Percentiles rank a stretch among this genome's conserved stretches.
These are phyloP conservation scores for Aramus guarauna DNA, from an alignment of 2,113 vertebrate genomes.

Conservation along the genomic window DNA sequence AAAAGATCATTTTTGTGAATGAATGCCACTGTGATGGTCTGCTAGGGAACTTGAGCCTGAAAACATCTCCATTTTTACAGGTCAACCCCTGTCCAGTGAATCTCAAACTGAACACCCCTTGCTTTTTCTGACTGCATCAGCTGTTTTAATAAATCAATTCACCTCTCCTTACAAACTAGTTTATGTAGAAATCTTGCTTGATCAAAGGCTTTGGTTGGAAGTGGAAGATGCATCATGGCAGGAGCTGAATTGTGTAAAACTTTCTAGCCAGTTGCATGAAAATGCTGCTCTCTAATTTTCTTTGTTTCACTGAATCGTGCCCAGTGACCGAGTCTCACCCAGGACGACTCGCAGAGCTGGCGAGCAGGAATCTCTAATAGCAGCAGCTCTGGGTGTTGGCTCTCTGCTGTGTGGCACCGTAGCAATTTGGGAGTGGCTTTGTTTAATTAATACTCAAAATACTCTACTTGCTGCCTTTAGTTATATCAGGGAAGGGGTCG, in stretches of 20 bases:
- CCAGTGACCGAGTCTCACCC: accelerated
- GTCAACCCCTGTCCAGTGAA: background rate
- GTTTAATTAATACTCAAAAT: constrained; percentile 35
- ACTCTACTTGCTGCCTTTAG: background rate
- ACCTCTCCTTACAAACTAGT: background rate
- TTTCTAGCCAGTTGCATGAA: background rate
- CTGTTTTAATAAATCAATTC: background rate
- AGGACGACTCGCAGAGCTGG: background rate
- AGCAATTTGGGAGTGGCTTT: constrained; percentile 55
- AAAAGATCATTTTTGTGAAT: background rate
- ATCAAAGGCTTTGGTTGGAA: background rate
- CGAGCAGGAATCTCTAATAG: background rate
- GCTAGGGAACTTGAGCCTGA: background rate
- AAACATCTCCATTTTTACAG: background rate
- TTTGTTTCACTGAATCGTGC: background rate
- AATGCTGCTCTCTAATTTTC: background rate
- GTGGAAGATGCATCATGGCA: background rate
- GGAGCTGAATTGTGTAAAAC: background rate
- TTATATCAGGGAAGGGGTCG: background rate
- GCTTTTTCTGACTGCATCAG: background rate
- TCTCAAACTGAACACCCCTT: background rate
- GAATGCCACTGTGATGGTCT: background rate
- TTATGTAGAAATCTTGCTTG: background rate
- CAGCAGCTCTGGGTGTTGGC: constrained; percentile 36
- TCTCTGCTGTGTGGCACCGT: background rate